Evolutionary conservation across 2,888 invertebrate species (phyloP), one percentile per base, ranked within the genome.

Genomic region (Dasysyrphus tricinctus): DNA sequence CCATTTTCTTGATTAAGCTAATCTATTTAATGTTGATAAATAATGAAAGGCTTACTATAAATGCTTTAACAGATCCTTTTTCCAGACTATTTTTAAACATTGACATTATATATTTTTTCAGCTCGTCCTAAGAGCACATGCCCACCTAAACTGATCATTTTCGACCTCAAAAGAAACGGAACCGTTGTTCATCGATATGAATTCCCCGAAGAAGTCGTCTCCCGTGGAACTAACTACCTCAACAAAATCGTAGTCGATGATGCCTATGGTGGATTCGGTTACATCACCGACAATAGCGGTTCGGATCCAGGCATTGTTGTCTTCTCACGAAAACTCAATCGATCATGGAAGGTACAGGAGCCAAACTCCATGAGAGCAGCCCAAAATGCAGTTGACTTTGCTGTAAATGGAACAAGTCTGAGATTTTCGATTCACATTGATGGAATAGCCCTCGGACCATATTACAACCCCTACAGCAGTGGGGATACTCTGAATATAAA

Each of bases 191-290:
- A 94, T 63, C 94, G 94, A n/a, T 95, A 95, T 89, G 93, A 93
- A 12, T 95, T 96, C 89, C 95, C 96, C 0, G 90, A 93, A 8
- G 93, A 94, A 32, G 94, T 95, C 9, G 94, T 95, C 1, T 93
- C 94, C 29, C 92, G 92, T 0, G 93, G 94, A 51, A 93, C 93
- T 0, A 95, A 94, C 49, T 95, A 95, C 88, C 91, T 96, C 61
- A 96, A 96, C 90, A 96, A 96, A 90, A 93, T 96, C 61, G 96
- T 96, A 0, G 93, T 96, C 32, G 96, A 96, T 90, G 94, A 95
- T 90, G 94, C 95, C 76, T 95, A 95, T 89, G 93, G 94, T 29
- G 94, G 94, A 37, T 95, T 94, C 90, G 96, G 96, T 1, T 96
- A 96, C 90, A 96, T 96, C 47, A 95, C 95, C 1, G 96, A 96